These are phyloP conservation scores for Steinernema feltiae DNA, from an alignment of 1,140 invertebrate species.

Conservation along the genomic window DNA sequence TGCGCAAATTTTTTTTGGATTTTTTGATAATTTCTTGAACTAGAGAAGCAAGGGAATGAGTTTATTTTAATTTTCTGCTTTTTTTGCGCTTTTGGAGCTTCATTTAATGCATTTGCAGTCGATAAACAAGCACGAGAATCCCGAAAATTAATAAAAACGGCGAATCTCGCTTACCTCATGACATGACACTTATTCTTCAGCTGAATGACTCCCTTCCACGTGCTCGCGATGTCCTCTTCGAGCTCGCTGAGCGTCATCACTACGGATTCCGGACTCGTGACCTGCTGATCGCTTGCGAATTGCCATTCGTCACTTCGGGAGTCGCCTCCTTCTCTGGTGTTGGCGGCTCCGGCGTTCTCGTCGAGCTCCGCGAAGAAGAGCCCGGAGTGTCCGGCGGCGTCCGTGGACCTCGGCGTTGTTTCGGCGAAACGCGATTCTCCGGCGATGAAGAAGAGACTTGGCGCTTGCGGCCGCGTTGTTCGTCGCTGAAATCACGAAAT, in stretches of 20 bases:
- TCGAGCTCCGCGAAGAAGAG: background rate
- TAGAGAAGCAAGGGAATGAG: too few species aligned
- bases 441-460: too few species aligned
- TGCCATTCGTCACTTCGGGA: too few species aligned
- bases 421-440: background rate
- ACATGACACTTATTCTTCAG: conserved; percentile 91
- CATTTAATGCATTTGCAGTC: too few species aligned
- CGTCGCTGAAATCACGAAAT: background rate
- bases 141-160: background rate
- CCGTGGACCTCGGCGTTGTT: background rate
- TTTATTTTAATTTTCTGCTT: too few species aligned
- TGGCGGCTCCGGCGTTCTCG: background rate
- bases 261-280: background rate
- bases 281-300: background rate
- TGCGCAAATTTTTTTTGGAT: too few species aligned
- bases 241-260: background rate
- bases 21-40: too few species aligned
- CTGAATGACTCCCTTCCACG: conserved; percentile 57
- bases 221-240: background rate
- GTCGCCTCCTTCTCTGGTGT: background rate
- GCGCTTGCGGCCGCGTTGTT: background rate
- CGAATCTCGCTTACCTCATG: conserved; percentile 62
- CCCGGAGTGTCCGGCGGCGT: background rate
- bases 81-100: too few species aligned
- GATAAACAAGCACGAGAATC: background rate